Base-by-base conservation (phyloP, 2,888 invertebrate genomes). In the Oxycera nigricornis region DNA sequence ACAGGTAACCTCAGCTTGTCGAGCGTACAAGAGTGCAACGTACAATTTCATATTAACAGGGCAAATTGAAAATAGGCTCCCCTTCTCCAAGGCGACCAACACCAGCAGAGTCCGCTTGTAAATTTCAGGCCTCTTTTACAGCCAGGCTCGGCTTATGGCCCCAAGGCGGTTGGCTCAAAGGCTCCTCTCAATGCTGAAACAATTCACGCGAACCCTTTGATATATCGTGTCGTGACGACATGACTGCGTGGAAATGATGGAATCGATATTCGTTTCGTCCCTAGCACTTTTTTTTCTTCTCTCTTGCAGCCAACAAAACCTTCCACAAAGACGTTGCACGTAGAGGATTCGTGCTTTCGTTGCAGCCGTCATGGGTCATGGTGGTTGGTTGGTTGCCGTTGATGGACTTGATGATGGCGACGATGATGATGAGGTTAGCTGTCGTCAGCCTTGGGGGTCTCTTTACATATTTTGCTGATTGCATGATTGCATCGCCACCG, bases 401-500 rank as follows among this genome's bases (percentile, higher is more conserved):
- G 22, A 28, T n/a, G 59, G 9, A 59, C 28, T 28, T 28, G 28
- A 28, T 28, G 55, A 20, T 11, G 24, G 55, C 55, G 9, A 11
- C 11, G 61, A 35, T 62, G 65, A 65, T 35, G 59, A 65, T 65
- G 65, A 65, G 24, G 65, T 65, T 31, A 30, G 30, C 22, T 41
- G 65, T n/a, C 28, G 41, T 14, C 20, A 41, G 41, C 70, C 70
- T 55, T 52, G 55, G 35, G 55, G 70, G 70, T 31, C 31, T 70
- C 31, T 65, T 61, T 46, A 46, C 46, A 46, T 46, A 46, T 65
- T 65, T 20, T 6, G 55, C 70, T 52, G 70, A 70, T 28, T 70
- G 52, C 31, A 52, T 70, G 70, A 67, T 67, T 67, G 46, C 26
- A 55, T 70, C 70, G 55, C 70, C 70, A 31, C 55, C 20, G 31